A percentile compares a stretch with the other conserved stretches of the same genome.
These are phyloP conservation scores for Diadophis punctatus DNA, from an alignment of 2,113 vertebrate species.

Conservation along the genomic window DNA sequence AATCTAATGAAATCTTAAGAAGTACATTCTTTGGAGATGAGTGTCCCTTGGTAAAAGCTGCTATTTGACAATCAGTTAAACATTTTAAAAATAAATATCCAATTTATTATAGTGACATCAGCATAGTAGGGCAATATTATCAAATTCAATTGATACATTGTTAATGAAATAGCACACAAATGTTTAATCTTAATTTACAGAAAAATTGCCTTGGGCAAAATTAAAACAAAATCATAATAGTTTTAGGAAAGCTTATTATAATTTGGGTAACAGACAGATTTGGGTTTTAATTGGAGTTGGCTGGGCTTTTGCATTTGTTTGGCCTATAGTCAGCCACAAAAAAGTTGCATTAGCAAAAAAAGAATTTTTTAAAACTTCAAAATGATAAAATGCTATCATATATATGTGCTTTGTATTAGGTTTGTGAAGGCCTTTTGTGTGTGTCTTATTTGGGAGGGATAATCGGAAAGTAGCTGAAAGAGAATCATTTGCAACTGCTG, in stretches of 20 bases:
- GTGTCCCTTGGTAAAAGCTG: slow-evolving; percentile 21
- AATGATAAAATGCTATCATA: not conserved
- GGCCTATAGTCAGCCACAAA: not conserved
- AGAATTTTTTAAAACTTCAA: not conserved
- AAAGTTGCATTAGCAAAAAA: not conserved
- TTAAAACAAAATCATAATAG: not conserved
- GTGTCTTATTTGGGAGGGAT: not conserved
- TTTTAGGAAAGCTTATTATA: not conserved
- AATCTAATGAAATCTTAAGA: slow-evolving; percentile 5
- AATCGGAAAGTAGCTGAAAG: not conserved
- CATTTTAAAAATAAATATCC: not conserved
- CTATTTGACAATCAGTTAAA: slow-evolving; percentile 32
- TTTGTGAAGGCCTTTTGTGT: not conserved
- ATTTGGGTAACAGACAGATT: not conserved
- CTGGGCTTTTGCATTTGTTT: not conserved
- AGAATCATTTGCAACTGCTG: not conserved
- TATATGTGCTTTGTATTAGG: not conserved
- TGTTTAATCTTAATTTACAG: not conserved
- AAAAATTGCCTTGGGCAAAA: not conserved
- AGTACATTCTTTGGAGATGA: not conserved
- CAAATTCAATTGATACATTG: not conserved
- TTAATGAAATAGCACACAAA: not conserved
- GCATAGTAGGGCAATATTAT: not conserved
- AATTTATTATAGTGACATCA: not conserved
- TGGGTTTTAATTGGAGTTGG: not conserved